Evolutionary conservation across 2,797 vertebrate species (phyloP).

Genomic region (Anniella stebbinsi): DNA sequence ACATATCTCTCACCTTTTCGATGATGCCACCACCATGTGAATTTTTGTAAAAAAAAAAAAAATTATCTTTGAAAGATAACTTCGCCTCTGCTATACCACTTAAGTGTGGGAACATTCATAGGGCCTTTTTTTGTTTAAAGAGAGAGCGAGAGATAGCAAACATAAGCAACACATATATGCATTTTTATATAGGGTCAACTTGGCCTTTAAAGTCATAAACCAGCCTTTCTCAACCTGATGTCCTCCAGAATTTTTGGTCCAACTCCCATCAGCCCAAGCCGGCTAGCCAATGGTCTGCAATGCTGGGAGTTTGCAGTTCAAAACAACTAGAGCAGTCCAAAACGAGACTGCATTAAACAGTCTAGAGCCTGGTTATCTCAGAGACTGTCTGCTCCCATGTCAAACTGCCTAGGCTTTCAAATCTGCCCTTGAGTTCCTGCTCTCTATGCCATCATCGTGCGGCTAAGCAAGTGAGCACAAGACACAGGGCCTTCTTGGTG

Average conservation of each 20-base stretch:
- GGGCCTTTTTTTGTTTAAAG: not conserved
- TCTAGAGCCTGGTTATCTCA: not conserved
- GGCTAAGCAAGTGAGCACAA: too few species aligned
- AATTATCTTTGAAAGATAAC: not conserved
- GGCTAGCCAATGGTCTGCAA: too few species aligned
- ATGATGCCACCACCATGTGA: not conserved
- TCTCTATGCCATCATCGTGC: not conserved
- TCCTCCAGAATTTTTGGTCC: too few species aligned
- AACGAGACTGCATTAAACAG: too few species aligned
- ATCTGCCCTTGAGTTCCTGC: not conserved
- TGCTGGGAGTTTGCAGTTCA: too few species aligned
- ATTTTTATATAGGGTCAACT: too few species aligned
- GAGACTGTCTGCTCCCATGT: not conserved
- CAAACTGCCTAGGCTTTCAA: not conserved
- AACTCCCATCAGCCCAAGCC: too few species aligned
- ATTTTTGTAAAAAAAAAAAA: not conserved
- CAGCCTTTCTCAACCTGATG: too few species aligned
- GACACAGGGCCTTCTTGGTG: not conserved
- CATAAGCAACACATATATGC: not conserved
- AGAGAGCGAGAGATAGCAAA: not conserved
- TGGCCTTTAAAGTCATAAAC: not conserved
- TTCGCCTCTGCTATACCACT: not conserved
- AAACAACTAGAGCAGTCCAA: too few species aligned
- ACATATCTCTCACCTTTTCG: not conserved
- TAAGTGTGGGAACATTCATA: slow-evolving; percentile 2